These are phyloP conservation scores for Sebastes taczanowskii DNA, from an alignment of 2,797 vertebrate genomes.

Conservation along the genomic window DNA sequence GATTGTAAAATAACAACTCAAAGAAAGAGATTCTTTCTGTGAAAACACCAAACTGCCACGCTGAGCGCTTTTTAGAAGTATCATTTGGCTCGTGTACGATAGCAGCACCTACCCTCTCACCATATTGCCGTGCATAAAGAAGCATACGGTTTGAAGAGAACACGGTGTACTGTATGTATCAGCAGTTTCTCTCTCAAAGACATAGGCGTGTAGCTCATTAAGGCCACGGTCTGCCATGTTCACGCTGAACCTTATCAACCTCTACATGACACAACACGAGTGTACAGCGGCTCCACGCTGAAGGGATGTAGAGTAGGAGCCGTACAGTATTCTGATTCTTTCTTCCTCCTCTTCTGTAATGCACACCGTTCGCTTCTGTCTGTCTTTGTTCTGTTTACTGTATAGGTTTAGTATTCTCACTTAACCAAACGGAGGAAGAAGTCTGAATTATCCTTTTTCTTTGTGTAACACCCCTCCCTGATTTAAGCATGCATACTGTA, in stretches of 20 bases:
- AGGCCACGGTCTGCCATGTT: slow-evolving; percentile 64
- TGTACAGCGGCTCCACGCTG: slow-evolving; percentile 46
- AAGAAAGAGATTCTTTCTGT: neutral
- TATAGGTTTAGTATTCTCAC: neutral
- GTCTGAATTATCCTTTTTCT: slow-evolving; percentile 26
- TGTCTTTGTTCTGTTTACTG: slow-evolving; percentile 36
- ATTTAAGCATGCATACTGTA: neutral
- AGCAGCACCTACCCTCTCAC: slow-evolving; percentile 21
- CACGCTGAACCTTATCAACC: slow-evolving; percentile 69
- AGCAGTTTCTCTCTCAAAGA: slow-evolving; percentile 53
- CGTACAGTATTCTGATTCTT: neutral
- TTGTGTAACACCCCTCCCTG: slow-evolving; percentile 20
- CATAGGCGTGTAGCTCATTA: slow-evolving; percentile 62
- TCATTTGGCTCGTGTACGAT: neutral
- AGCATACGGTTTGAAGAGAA: slow-evolving; percentile 32
- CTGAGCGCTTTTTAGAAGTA: neutral
- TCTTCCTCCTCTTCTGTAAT: neutral
- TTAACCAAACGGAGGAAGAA: slow-evolving; percentile 2
- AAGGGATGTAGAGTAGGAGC: slow-evolving; percentile 8
- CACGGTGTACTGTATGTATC: slow-evolving; percentile 51
- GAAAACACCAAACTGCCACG: neutral
- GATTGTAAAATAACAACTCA: neutral
- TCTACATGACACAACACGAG: slow-evolving; percentile 63
- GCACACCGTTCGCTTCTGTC: neutral
- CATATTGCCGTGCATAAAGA: slow-evolving; percentile 43